Percentiles rank a stretch among this genome's conserved stretches.
Evolutionary conservation across 2,113 vertebrate genomes (phyloP).

Genomic region (Lagopus muta): DNA sequence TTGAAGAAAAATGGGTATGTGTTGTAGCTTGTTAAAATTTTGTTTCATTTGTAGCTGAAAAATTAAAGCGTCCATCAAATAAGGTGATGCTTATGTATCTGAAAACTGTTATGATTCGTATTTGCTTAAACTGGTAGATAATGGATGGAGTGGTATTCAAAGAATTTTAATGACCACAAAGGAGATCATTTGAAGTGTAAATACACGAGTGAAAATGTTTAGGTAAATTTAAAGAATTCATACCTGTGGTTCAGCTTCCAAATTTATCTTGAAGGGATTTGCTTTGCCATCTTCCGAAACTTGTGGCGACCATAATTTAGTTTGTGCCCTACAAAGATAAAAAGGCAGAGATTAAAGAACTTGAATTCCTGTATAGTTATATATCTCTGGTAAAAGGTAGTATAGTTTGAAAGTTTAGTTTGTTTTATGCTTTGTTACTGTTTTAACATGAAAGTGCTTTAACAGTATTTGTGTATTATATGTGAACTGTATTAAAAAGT

Average conservation of each 20-base stretch:
- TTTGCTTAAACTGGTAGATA: background rate
- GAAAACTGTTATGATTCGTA: accelerated
- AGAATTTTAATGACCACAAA: background rate
- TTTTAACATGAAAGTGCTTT: background rate
- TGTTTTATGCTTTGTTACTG: background rate
- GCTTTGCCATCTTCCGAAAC: slow-evolving; percentile 84
- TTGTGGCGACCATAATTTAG: slow-evolving; percentile 91
- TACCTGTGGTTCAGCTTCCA: slow-evolving; percentile 94
- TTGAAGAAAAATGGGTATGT: background rate
- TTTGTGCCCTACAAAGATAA: slow-evolving; percentile 81
- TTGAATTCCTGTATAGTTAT: background rate
- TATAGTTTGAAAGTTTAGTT: background rate
- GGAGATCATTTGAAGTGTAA: background rate
- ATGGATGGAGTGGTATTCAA: background rate
- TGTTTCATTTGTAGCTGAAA: background rate
- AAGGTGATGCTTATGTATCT: background rate
- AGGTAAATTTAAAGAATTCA: slow-evolving; percentile 13
- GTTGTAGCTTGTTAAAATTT: background rate
- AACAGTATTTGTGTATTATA: background rate
- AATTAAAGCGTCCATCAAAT: background rate
- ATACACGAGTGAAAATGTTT: background rate
- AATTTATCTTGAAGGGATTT: slow-evolving; percentile 92
- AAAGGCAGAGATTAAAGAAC: background rate
- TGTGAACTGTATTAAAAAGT: background rate
- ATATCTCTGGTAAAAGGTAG: background rate